These are phyloP conservation scores for Vanessa atalanta DNA, from an alignment of 1,140 invertebrate species.

Conservation along the genomic window DNA sequence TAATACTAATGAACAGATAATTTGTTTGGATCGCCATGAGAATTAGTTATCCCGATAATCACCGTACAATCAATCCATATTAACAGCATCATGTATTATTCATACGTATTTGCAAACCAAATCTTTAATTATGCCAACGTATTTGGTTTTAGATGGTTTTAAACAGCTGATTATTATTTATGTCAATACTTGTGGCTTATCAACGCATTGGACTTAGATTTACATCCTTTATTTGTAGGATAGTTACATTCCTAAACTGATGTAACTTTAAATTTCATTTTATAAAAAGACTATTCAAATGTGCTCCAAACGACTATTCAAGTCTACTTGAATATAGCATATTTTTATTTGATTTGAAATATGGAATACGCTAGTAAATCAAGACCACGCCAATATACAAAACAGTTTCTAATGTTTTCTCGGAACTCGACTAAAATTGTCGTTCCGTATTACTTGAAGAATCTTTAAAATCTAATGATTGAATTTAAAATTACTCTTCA, in stretches of 20 bases:
- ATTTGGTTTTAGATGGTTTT: conserved; percentile 2
- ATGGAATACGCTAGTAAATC: no score
- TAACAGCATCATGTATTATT: conserved; percentile 14
- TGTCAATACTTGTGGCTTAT: not conserved
- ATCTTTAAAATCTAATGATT: not conserved
- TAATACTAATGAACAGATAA: not conserved
- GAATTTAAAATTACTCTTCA: not conserved
- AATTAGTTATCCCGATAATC: not conserved
- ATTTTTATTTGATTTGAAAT: no score
- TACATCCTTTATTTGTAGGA: not conserved
- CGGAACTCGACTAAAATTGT: no score
- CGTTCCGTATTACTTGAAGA: not conserved
- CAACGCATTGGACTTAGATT: not conserved
- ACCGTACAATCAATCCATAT: conserved; percentile 10
- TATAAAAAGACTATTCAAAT: no score
- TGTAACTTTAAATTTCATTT: no score
- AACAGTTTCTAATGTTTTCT: no score
- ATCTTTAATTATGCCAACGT: conserved; percentile 5
- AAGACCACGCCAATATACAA: no score
- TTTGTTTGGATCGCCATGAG: not conserved
- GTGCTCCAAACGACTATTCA: no score
- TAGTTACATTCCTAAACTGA: no score
- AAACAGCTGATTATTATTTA: not conserved
- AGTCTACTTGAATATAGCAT: no score
- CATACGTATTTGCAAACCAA: conserved; percentile 4